These are phyloP conservation scores for Syngnathus rostellatus DNA, from an alignment of 2,797 vertebrate species.

Conservation along the genomic window DNA sequence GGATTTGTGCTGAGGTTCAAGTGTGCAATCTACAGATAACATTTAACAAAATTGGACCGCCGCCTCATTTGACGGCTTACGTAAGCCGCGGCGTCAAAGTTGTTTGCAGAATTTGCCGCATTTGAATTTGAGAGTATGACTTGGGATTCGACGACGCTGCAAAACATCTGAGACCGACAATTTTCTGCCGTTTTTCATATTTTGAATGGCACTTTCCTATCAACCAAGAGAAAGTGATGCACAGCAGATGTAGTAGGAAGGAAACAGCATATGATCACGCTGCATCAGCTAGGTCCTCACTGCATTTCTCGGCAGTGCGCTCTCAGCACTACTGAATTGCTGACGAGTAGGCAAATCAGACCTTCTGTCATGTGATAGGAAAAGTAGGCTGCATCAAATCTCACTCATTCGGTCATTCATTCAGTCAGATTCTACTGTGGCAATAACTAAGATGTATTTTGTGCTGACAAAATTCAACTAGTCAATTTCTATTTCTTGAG, in stretches of 20 bases:
- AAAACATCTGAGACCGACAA: not conserved
- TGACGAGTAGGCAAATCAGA: constrained; percentile 37
- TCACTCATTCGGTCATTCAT: constrained; percentile 1
- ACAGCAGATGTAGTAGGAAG: constrained; percentile 33
- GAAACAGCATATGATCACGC: constrained; percentile 48
- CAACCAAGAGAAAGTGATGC: not conserved
- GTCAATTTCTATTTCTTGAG: not conserved
- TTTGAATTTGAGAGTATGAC: not conserved
- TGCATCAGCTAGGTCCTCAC: constrained; percentile 26
- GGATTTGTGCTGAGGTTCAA: too few relatives aligned
- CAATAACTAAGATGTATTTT: not conserved
- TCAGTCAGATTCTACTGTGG: not conserved
- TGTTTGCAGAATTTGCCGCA: not conserved
- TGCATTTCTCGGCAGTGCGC: constrained; percentile 16
- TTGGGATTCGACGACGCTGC: not conserved
- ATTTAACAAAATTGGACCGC: not conserved
- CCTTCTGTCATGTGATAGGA: constrained; percentile 39
- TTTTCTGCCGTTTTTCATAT: not conserved
- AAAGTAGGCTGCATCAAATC: not conserved
- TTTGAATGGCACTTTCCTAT: not conserved
- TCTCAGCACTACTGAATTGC: constrained; percentile 43
- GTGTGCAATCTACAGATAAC: too few relatives aligned
- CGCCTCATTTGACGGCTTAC: too few relatives aligned
- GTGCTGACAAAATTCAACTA: not conserved
- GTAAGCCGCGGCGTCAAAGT: not conserved